Conservation (phyloP, 2,113 vertebrate genomes). For the Macquaria australasica region DNA sequence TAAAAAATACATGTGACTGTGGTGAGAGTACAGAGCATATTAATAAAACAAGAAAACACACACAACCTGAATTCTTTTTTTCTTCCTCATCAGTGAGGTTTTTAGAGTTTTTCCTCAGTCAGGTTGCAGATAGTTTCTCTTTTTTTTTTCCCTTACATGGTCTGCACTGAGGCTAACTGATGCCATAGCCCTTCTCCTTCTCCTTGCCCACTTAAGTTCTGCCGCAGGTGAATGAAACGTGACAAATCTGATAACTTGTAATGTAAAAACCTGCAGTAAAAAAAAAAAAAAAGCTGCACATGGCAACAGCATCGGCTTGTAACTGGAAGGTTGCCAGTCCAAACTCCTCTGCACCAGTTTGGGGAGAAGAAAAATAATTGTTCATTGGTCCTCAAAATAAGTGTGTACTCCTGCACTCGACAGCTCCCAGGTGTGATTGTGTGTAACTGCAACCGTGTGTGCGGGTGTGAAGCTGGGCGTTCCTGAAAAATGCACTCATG, state of each 20-base stretch:
- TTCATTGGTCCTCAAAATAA: background rate
- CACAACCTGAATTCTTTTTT: conserved; percentile 43
- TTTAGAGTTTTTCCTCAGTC: conserved; percentile 34
- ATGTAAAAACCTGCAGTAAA: too few relatives aligned
- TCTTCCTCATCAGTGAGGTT: conserved; percentile 34
- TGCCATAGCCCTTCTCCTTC: too few relatives aligned
- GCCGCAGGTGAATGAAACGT: too few relatives aligned
- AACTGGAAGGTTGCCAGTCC: conserved; percentile 31
- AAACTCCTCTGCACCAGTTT: conserved; percentile 19
- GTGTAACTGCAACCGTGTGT: conserved; percentile 24
- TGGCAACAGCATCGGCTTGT: conserved; percentile 8
- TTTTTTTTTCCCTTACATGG: too few relatives aligned
- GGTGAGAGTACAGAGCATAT: conserved; percentile 68
- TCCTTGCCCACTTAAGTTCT: too few relatives aligned
- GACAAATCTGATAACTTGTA: too few relatives aligned
- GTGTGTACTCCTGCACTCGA: background rate
- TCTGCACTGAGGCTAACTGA: too few relatives aligned
- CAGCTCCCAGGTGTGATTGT: conserved; percentile 45
- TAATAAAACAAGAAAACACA: conserved; percentile 75
- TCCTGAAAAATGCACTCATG: conserved; percentile 48
- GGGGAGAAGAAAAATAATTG: background rate
- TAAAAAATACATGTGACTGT: conserved; percentile 75
- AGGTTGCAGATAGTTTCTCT: conserved; percentile 23
- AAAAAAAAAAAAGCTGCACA: background rate
- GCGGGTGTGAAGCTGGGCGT: conserved; percentile 29